Conservation (phyloP, 1,140 invertebrate genomes). For the Samia ricini region DNA sequence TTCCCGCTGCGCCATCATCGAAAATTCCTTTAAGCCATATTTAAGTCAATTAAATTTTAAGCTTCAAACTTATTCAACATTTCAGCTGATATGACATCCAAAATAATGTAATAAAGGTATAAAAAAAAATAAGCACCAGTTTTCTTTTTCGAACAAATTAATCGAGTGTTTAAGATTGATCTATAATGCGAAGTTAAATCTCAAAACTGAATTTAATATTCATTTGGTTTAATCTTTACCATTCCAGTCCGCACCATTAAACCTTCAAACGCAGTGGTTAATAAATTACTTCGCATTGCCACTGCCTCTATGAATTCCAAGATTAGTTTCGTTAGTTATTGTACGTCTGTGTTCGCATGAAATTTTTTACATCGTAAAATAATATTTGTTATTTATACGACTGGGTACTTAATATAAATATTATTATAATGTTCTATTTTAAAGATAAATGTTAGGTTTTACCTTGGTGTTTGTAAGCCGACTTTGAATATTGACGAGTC, state of each 20-base stretch:
- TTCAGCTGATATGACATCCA: too few species aligned
- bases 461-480: too few species aligned
- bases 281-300: slow-evolving; percentile 31
- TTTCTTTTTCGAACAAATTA: not conserved
- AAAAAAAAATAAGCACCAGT: not conserved
- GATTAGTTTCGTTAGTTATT: not conserved
- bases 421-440: too few species aligned
- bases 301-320: not conserved
- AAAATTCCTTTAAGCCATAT: too few species aligned
- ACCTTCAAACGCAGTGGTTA: slow-evolving; percentile 25
- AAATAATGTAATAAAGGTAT: not conserved
- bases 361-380: not conserved
- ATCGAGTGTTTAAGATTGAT: not conserved
- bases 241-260: slow-evolving; percentile 40
- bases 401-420: too few species aligned
- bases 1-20: too few species aligned
- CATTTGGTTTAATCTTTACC: slow-evolving; percentile 32
- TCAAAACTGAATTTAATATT: slow-evolving; percentile 25
- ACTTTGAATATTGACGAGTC: too few species aligned
- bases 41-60: too few species aligned
- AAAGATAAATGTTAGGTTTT: too few species aligned
- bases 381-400: too few species aligned
- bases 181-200: not conserved
- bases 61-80: too few species aligned
- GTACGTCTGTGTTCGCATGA: not conserved